Base-by-base conservation (phyloP, 2,113 vertebrate genomes). In the Calyptomena viridis region DNA sequence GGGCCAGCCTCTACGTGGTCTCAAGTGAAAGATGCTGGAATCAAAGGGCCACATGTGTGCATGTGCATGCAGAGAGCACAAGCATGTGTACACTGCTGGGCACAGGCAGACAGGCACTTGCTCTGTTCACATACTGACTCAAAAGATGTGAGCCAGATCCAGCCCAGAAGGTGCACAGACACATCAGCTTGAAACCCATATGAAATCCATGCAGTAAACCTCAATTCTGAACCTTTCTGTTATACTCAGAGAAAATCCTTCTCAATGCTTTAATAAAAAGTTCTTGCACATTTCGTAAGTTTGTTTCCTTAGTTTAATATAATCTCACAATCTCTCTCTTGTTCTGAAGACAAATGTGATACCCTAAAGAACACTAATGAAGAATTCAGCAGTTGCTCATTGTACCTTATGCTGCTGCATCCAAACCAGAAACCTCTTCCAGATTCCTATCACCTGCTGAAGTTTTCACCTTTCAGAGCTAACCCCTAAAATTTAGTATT, bases 31-130 rank as follows among this genome's bases (percentile, higher is more conserved):
- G 40, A 42, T 33, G 9, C n/a, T 28, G 72, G 58, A 86, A 69
- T 23, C n/a, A 23, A 69, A 84, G 64, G 37, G 64, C 42, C 76
- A 49, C 40, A 13, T 5, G 23, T 39, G 52, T 59, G 46, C 25
- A 11, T 6, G 39, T 31, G 69, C 75, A 75, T 0, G 1, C 33
- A 33, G 15, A 63, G 39, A 44, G 56, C 50, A 4, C 9, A 16
- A n/a, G 18, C 19, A 56, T 0, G 0, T 31, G 27, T 28, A 8
- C 0, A 2, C 63, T 58, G 28, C 46, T 2, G 3, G 47, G 27
- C 14, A 72, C 39, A 74, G 55, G 25, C 33, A 66, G 47, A 75
- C 31, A 46, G 46, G 59, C 39, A 22, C 59, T 80, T 27, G 53
- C 50, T n/a, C 50, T 53, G 20, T 14, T 79, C 3, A 1, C 68